phyloP scores from a whole-genome alignment of 2,888 invertebrate species.

The Euphydryas editha region DNA sequence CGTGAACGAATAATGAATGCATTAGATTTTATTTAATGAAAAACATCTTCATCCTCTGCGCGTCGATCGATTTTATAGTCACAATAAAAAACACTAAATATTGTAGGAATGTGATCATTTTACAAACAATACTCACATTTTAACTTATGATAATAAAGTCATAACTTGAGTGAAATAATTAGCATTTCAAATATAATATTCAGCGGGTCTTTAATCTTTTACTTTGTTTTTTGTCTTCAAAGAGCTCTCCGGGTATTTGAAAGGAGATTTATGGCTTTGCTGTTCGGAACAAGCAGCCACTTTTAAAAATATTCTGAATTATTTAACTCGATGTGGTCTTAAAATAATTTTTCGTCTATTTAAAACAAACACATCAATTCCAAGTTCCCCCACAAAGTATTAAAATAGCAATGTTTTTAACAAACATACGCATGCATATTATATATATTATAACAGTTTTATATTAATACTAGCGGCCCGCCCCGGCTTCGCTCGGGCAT shows the following conservation, averaged over 20 bases:
- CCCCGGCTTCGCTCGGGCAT: no score
- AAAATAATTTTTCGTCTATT: background rate
- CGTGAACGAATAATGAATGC: no score
- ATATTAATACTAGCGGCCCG: no score
- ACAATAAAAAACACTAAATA: no score
- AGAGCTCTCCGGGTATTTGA: constrained; percentile 16
- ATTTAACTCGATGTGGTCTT: background rate
- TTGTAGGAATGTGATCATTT: background rate
- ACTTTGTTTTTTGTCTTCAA: constrained; percentile 17
- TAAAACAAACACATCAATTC: background rate
- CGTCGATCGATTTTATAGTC: no score
- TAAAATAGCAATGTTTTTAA: background rate
- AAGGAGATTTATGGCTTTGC: constrained; percentile 27
- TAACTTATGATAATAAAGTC: background rate
- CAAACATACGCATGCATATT: background rate
- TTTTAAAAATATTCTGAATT: constrained; percentile 11
- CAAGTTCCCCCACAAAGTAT: background rate
- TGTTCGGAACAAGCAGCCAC: constrained; percentile 18
- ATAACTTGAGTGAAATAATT: background rate
- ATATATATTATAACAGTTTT: no score
- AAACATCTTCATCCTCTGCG: no score
- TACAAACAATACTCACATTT: background rate
- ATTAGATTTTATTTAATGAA: no score
- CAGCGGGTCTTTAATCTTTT: constrained; percentile 16
- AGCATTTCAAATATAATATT: background rate